These are phyloP conservation scores for Tribolium freemani DNA, from an alignment of 2,888 invertebrate species.

Conservation along the genomic window DNA sequence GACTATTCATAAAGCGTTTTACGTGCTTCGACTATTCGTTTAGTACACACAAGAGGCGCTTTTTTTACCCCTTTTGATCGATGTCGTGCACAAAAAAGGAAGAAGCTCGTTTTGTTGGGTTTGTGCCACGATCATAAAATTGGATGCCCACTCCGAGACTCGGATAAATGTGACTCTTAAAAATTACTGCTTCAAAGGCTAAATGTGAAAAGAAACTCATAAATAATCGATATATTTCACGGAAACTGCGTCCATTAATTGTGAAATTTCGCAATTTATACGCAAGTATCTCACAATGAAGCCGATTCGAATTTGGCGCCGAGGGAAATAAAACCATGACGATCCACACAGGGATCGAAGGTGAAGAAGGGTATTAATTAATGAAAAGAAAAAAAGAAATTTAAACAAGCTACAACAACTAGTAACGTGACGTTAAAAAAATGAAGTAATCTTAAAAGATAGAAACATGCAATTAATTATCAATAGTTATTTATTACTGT, in stretches of 20 bases:
- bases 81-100: conserved; percentile 30
- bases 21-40: conserved; percentile 21
- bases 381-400: too few species aligned
- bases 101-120: conserved; percentile 30
- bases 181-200: conserved; percentile 42
- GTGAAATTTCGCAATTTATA: conserved; percentile 55
- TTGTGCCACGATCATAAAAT: conserved; percentile 40
- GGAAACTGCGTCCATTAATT: conserved; percentile 56
- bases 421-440: too few species aligned
- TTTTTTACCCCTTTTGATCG: conserved; percentile 25
- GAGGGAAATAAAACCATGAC: neutral
- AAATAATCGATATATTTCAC: conserved; percentile 57
- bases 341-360: too few species aligned
- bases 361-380: too few species aligned
- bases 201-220: conserved; percentile 50
- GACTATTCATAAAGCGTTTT: conserved; percentile 11
- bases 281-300: conserved; percentile 33
- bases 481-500: too few species aligned
- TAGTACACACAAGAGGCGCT: neutral
- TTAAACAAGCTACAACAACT: too few species aligned
- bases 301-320: neutral
- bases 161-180: conserved; percentile 30
- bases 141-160: conserved; percentile 28
- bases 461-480: too few species aligned
- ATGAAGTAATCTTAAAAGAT: too few species aligned